Evolutionary conservation across 2,113 vertebrate genomes (phyloP), one percentile per base, ranked within the genome.

Genomic region (Pseudorasbora parva): DNA sequence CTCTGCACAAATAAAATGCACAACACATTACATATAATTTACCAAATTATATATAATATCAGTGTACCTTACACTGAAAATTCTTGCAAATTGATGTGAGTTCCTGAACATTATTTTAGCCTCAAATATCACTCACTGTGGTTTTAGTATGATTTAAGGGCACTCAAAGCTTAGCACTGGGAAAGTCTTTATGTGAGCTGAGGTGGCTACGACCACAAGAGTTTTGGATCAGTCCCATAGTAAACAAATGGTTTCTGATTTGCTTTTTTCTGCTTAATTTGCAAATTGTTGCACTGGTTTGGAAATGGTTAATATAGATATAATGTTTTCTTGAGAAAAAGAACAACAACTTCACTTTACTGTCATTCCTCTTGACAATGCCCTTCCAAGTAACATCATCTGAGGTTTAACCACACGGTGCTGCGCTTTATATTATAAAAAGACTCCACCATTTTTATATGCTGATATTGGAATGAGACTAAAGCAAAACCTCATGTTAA

Each of bases 321-420:
- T 47, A 47, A 12, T 12, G 11, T 47, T 47, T 47, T 47, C 47
- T 27, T 30, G 14, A 51, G 72, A 51, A 30, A 49, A 27, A 74
- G 4, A 19, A 51, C 7, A 73, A 17, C 14, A 51, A 30, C 30
- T 30, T 30, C 30, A 30, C 30, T 30, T 51, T 3, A 74, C 23
- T 74, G 25, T 74, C 8, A 27, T 74, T 74, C 72, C 72, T 74
- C 8, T 51, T 51, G 12, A 51, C 47, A 74, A 51, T 30, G 47
- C 23, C 8, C 41, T 23, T 72, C 21, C 23, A 74, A 51, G 23
- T 10, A 51, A 30, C 25, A 19, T 25, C 15, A 5, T 25, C 45
- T 30, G 15, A 30, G 15, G 15, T 54, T 54, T 49, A 74, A 54
- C 47, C 14, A 54, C 23, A 51, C 21, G 23, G 25, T 54, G 11